Evolutionary conservation across 1,140 invertebrate species (phyloP), one percentile per base, ranked within the genome.

Genomic region (Thaumetopoea pityocampa): DNA sequence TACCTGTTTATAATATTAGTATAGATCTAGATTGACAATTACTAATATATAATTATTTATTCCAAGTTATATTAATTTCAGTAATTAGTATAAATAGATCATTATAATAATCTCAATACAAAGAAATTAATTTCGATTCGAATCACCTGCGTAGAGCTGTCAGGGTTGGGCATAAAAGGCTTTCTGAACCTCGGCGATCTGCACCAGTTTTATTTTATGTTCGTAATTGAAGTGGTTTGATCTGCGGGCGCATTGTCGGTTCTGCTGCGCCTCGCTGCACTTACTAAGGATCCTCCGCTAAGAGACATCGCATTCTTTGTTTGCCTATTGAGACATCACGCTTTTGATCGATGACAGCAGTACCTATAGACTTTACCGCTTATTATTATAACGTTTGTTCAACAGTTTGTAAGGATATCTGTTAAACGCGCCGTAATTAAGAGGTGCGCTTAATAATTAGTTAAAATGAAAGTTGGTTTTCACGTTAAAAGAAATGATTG

Each of bases 191-290:
- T 49, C 18, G 48, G 40, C 28, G 41, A 15, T 24, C 32, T 44
- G 44, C 41, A 28, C 16, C 36, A 18, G 16, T 42, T 49, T 40
- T 52, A 41, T 49, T 48, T 52, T 19, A 37, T 10, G 32, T 37
- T 18, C 14, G 11, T 34, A 38, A 51, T 57, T 69, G 47, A 42
- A 68, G 54, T 57, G 53, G 51, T 37, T 52, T 37, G 47, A 37
- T 55, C 59, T 79, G 68, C 76, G 76, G 70, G 76, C 37, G 57
- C 44, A 80, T 80, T 80, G 71, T 78, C 26, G 44, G 17, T n/a
- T n/a, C n/a, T 44, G 17, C 34, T 44, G 19, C 35, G 46, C 50
- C 44, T 56, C 41, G 61, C 51, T 64, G 59, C 64, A 54, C 58
- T 53, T 40, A 29, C 38, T 53, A 41, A 41, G 32, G 51, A 44